Conservation (phyloP, 2,888 invertebrate genomes). For the Drosophila maculinotata region DNA sequence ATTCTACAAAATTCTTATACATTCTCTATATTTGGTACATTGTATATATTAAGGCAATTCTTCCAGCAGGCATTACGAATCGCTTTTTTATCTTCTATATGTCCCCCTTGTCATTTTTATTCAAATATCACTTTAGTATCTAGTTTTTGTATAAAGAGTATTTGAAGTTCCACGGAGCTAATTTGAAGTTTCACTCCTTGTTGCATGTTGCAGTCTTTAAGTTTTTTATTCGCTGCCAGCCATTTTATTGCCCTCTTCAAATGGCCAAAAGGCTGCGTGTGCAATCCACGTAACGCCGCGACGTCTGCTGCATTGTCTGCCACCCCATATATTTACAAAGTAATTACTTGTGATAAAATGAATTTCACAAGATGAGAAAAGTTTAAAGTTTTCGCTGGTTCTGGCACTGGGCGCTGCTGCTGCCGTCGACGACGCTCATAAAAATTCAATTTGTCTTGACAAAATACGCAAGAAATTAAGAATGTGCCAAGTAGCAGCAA, state of each 20-base stretch:
- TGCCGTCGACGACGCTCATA: conserved; percentile 65
- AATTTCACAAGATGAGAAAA: conserved; percentile 82
- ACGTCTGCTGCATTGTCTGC: conserved; percentile 67
- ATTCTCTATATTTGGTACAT: too few species aligned
- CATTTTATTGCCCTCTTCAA: conserved; percentile 63
- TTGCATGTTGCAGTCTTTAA: conserved; percentile 48
- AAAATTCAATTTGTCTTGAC: conserved; percentile 81
- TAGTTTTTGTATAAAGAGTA: too few species aligned
- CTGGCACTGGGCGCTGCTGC: conserved; percentile 25
- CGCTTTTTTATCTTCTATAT: too few species aligned
- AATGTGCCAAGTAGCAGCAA: conserved; percentile 80
- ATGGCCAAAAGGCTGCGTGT: conserved; percentile 62
- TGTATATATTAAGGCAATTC: too few species aligned
- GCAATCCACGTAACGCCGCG: conserved; percentile 48
- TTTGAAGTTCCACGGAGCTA: background rate
- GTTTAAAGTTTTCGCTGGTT: conserved; percentile 73
- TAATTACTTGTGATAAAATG: conserved; percentile 83
- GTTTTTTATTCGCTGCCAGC: conserved; percentile 37
- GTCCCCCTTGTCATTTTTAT: too few species aligned
- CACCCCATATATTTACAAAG: conserved; percentile 79
- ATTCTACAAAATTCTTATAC: too few species aligned
- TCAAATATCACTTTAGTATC: too few species aligned
- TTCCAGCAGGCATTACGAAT: too few species aligned
- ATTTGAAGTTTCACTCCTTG: conserved; percentile 8
- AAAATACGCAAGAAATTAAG: conserved; percentile 81